Evolutionary conservation across 2,888 invertebrate genomes (phyloP).

Genomic region (Tenthredo amoena): DNA sequence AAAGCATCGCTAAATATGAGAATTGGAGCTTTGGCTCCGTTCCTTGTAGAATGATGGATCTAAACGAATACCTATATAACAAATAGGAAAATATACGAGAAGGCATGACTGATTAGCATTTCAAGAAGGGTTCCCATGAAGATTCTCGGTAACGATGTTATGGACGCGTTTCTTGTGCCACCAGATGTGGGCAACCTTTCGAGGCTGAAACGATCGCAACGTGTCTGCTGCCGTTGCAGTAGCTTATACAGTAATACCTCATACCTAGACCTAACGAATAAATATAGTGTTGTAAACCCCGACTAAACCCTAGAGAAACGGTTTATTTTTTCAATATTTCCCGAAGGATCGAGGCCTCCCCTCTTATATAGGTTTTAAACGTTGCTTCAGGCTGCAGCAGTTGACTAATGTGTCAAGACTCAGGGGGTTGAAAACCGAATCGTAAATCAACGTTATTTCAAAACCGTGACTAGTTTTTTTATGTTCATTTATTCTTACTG

Average conservation of each 20-base stretch:
- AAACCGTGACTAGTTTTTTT: background rate
- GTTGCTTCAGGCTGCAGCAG: background rate
- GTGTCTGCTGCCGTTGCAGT: background rate
- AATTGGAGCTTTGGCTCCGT: background rate
- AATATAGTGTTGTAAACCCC: slow-evolving; percentile 23
- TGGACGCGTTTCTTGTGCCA: slow-evolving; percentile 41
- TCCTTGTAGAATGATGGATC: background rate
- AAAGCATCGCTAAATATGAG: background rate
- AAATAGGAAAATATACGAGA: slow-evolving; percentile 29
- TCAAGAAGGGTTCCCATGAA: slow-evolving; percentile 51
- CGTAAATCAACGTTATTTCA: background rate
- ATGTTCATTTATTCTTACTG: background rate
- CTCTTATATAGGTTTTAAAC: background rate
- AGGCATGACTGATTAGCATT: slow-evolving; percentile 49
- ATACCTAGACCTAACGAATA: slow-evolving; percentile 12
- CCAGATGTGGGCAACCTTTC: slow-evolving; percentile 51
- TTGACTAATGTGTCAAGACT: slow-evolving; percentile 22
- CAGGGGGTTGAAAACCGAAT: slow-evolving; percentile 1
- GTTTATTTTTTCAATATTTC: slow-evolving; percentile 41
- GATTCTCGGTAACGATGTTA: slow-evolving; percentile 47
- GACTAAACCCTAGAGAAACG: slow-evolving; percentile 30
- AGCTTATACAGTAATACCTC: background rate
- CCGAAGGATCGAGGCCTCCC: slow-evolving; percentile 11
- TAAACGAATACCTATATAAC: no score
- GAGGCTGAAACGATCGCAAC: background rate